phyloP scores from a whole-genome alignment of 1,140 invertebrate species.

The Diploscapter pachys region DNA sequence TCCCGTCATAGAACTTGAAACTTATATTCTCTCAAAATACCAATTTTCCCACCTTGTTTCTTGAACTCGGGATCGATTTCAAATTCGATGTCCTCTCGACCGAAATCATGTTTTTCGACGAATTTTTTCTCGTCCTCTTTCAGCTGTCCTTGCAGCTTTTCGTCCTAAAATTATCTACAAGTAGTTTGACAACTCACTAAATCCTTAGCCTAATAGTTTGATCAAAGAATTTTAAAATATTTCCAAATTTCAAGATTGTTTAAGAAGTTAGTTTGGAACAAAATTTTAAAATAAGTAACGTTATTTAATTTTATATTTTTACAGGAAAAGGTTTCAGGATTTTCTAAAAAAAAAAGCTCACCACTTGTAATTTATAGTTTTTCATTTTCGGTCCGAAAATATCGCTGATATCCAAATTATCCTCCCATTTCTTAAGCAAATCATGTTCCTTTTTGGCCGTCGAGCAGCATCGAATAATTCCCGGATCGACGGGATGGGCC shows the following conservation, averaged over 20 bases:
- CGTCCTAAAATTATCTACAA: background rate
- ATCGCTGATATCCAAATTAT: slow-evolving; percentile 23
- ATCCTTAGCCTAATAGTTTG: background rate
- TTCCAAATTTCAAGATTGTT: background rate
- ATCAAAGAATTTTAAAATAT: slow-evolving; percentile 22
- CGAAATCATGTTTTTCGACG: too few species aligned
- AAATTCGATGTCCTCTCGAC: background rate
- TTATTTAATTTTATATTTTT: background rate
- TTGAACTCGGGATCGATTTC: slow-evolving; percentile 8
- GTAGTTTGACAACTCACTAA: too few species aligned
- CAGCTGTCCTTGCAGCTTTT: slow-evolving; percentile 22
- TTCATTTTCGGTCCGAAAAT: background rate
- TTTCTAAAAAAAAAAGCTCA: slow-evolving; percentile 8
- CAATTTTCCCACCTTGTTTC: background rate
- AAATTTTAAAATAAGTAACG: background rate
- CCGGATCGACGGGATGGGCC: slow-evolving; percentile 93
- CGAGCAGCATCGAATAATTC: slow-evolving; percentile 83
- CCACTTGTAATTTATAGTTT: too few species aligned
- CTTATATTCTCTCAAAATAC: background rate
- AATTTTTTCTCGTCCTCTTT: background rate
- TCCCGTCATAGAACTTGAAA: background rate
- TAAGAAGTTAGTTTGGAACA: background rate
- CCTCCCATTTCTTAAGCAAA: slow-evolving; percentile 30
- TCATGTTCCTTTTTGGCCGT: slow-evolving; percentile 45
- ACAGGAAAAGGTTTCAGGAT: background rate